Conservation (phyloP, 2,888 invertebrate genomes). For the Noctua janthe region DNA sequence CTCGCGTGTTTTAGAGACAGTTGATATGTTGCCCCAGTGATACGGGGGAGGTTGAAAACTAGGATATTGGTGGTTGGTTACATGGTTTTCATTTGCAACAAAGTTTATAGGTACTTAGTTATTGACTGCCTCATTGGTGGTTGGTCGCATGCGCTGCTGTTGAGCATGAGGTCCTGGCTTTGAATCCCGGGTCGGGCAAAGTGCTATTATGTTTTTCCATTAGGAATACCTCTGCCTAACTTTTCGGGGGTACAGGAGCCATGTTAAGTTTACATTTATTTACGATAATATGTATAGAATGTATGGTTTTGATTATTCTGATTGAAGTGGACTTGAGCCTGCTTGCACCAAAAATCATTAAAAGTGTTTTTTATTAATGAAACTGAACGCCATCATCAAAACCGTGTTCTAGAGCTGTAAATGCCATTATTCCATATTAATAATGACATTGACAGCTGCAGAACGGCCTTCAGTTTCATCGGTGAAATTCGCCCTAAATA, state of each 20-base stretch:
- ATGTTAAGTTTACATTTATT: neutral
- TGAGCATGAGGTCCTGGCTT: neutral
- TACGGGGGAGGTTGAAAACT: neutral
- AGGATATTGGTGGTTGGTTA: neutral
- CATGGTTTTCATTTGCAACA: neutral
- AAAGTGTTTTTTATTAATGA: neutral
- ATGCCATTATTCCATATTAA: neutral
- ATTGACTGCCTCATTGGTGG: neutral
- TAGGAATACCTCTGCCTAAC: neutral
- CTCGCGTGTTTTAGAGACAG: constrained; percentile 24
- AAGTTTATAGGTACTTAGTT: neutral
- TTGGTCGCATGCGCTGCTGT: neutral
- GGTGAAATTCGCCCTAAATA: neutral
- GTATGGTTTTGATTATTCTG: neutral
- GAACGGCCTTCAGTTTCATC: neutral
- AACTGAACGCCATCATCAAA: neutral
- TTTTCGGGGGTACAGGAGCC: neutral
- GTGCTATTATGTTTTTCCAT: too few species aligned
- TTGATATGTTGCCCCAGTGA: constrained; percentile 23
- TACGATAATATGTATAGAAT: neutral
- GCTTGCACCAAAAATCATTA: neutral
- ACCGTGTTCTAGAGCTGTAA: neutral
- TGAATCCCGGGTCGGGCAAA: neutral
- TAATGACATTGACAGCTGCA: neutral
- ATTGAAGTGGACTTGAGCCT: neutral